Evolutionary conservation across 2,888 invertebrate genomes (phyloP), one percentile per base, ranked within the genome.

Genomic region (Taphrorychus bicolor): DNA sequence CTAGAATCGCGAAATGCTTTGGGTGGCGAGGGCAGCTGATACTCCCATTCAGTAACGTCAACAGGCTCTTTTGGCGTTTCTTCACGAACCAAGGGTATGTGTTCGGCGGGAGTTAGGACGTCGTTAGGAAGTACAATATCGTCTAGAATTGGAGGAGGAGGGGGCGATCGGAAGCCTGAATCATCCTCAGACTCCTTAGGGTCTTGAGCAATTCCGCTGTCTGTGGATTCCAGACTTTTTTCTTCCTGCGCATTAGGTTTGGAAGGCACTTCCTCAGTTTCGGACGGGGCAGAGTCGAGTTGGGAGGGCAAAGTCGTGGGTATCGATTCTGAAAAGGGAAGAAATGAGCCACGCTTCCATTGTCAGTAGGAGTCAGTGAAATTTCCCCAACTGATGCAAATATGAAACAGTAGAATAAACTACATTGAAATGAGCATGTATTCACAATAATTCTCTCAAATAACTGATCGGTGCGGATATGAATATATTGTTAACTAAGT

Each of bases 21-120:
- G 1, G 88, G 88, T 0, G 88, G 88, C 0, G 87, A 87, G 0
- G 88, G 88, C 45, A 88, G 79, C 70, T 84, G 82, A 80, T 87
- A 84, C 75, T 87, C 81, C 87, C 87, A 88, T 42, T 82, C 81
- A 7, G 59, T 52, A 16, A 56, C 53, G 19, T 23, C 24, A 5
- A 5, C 5, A 2, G 17, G 7, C 7, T 18, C n/a, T 51, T 51
- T 51, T 51, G 51, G 51, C 19, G 18, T 17, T 54, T 32, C 11
- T 18, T 51, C 51, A 0, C 16, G 14, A n/a, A 11, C 14, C 14
- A 11, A 5, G 16, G 14, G 5, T 11, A 5, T 5, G 5, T 11
- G n/a, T 16, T 9, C 32, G 7, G 11, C 32, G 11, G 32, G 32
- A 5, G 45, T 19, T 9, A 19, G 11, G 5, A 16, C n/a, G 16